These are phyloP conservation scores for Paralichthys olivaceus DNA, from an alignment of 2,113 vertebrate species.

Conservation along the genomic window DNA sequence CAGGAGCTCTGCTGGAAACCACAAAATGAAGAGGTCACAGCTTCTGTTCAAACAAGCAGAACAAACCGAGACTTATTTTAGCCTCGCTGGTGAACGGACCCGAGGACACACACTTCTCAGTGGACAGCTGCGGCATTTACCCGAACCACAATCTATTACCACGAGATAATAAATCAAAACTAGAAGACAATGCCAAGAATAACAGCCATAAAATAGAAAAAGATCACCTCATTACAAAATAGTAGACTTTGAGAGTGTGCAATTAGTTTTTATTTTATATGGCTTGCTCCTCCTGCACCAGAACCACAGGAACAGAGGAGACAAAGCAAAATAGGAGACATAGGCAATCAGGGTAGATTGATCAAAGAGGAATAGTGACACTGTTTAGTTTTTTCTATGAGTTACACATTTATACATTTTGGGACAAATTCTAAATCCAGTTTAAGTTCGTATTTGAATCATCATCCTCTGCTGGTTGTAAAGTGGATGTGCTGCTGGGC, in stretches of 20 bases:
- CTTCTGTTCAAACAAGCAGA: constrained; percentile 77
- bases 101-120: constrained; percentile 67
- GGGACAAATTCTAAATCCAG: neutral
- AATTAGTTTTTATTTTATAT: constrained; percentile 74
- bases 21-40: constrained; percentile 78
- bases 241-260: constrained; percentile 50
- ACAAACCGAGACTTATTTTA: constrained; percentile 82
- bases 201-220: constrained; percentile 65
- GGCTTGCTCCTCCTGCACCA: constrained; percentile 47
- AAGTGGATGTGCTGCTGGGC: constrained; percentile 9
- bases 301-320: constrained; percentile 35
- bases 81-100: constrained; percentile 61
- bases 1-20: constrained; percentile 70
- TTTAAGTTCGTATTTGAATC: constrained; percentile 2
- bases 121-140: constrained; percentile 62
- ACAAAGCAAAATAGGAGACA: constrained; percentile 39
- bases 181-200: constrained; percentile 67
- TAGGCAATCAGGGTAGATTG: constrained; percentile 20
- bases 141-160: constrained; percentile 78
- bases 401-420: constrained; percentile 7
- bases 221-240: constrained; percentile 57
- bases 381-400: neutral
- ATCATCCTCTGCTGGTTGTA: neutral
- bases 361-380: neutral
- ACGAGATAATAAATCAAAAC: constrained; percentile 80